A percentile compares a stretch with the other conserved stretches of the same genome.
phyloP scores from a whole-genome alignment of 2,113 vertebrate species.

The Microcebus lehilahytsara region DNA sequence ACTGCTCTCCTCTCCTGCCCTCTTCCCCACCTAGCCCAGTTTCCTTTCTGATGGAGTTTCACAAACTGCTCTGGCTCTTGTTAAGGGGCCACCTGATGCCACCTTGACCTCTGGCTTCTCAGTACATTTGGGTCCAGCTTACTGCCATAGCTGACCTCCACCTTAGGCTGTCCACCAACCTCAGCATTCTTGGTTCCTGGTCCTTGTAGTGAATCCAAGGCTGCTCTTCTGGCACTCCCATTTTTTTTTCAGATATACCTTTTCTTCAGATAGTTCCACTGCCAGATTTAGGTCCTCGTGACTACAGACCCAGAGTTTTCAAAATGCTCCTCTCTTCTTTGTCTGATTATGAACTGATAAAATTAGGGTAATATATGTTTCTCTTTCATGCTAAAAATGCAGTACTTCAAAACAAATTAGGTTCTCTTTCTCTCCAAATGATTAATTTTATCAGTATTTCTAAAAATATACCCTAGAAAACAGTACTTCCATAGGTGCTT shows the following conservation, averaged over 20 bases:
- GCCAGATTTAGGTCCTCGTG: neutral
- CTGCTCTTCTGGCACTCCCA: neutral
- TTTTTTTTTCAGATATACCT: neutral
- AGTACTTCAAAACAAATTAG: neutral
- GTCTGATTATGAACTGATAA: neutral
- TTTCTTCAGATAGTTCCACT: neutral
- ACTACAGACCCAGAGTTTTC: neutral
- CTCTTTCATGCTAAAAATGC: neutral
- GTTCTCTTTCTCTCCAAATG: neutral
- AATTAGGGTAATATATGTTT: neutral
- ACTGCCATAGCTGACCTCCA: neutral
- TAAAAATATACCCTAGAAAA: neutral
- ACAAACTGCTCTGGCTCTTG: neutral
- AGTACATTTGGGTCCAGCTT: neutral
- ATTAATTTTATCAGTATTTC: neutral
- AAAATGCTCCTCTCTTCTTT: neutral
- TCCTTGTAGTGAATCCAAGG: neutral
- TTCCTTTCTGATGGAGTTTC: neutral
- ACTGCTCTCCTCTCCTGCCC: neutral
- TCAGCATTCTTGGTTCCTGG: neutral
- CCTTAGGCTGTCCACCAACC: no score
- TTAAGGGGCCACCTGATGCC: neutral
- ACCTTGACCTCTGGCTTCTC: neutral
- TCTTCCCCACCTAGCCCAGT: neutral
- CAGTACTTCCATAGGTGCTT: neutral